Conservation (phyloP, 2,888 invertebrate genomes). For the Hofmannophila pseudospretella region DNA sequence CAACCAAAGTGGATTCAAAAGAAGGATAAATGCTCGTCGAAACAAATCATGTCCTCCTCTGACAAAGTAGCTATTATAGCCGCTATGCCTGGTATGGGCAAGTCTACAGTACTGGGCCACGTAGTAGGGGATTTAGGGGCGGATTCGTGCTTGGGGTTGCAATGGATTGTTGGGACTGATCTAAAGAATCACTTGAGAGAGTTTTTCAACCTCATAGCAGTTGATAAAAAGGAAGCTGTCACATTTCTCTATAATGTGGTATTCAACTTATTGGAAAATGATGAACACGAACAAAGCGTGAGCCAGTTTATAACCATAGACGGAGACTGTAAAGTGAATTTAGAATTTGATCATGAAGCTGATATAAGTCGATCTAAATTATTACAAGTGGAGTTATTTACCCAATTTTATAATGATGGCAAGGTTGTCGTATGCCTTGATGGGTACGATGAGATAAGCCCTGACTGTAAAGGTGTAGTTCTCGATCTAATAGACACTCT, state of each 20-base stretch:
- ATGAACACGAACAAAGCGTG: neutral
- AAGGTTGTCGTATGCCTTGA: neutral
- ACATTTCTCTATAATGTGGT: neutral
- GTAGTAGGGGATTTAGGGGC: neutral
- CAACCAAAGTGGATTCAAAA: neutral
- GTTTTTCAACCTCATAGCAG: neutral
- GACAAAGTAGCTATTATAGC: neutral
- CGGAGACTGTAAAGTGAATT: neutral
- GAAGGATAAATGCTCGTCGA: too few species aligned
- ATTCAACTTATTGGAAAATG: neutral
- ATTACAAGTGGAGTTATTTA: neutral
- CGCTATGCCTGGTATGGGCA: neutral
- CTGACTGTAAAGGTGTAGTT: neutral
- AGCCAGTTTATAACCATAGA: neutral
- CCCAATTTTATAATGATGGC: neutral
- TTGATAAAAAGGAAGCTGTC: neutral
- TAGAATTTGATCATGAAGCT: neutral
- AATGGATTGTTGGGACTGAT: neutral
- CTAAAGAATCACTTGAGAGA: neutral
- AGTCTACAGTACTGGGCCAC: neutral
- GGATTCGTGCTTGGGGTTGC: neutral
- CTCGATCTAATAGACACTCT: neutral
- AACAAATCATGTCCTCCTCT: neutral
- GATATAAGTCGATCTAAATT: neutral
- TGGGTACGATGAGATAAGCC: neutral